These are phyloP conservation scores for Rosalia funebris DNA, from an alignment of 2,888 invertebrate species.

Conservation along the genomic window DNA sequence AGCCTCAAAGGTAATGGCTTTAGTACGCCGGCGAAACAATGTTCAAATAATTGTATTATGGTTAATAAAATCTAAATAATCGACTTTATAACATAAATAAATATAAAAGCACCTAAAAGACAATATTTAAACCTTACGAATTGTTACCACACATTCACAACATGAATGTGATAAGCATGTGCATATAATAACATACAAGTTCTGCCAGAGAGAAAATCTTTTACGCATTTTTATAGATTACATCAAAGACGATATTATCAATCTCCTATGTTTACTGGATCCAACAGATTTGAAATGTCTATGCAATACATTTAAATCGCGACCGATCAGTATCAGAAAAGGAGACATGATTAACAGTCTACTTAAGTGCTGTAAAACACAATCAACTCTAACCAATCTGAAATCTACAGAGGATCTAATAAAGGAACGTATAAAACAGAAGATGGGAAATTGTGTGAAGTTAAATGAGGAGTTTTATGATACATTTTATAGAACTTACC, in stretches of 20 bases:
- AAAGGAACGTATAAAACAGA: conserved; percentile 44
- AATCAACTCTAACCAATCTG: conserved; percentile 49
- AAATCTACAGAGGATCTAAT: conserved; percentile 50
- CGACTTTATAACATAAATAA: no score
- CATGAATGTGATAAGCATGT: no score
- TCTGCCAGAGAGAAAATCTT: no score
- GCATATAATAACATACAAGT: no score
- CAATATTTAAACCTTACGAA: no score
- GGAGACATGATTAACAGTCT: conserved; percentile 43
- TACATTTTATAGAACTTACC: conserved; percentile 49
- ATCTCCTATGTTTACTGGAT: conserved; percentile 34
- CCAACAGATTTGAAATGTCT: conserved; percentile 30
- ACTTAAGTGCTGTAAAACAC: conserved; percentile 46
- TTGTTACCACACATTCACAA: no score
- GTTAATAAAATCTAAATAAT: no score
- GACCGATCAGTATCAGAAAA: conserved; percentile 41
- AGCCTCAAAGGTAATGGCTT: no score
- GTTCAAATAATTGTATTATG: no score
- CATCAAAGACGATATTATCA: conserved; percentile 24
- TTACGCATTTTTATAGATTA: conserved; percentile 38
- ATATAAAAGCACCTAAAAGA: no score
- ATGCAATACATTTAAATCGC: conserved; percentile 32
- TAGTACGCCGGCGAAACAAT: no score
- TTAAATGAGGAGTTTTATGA: conserved; percentile 44
- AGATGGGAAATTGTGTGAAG: conserved; percentile 53